Conservation (phyloP, 1,140 invertebrate genomes). For the Drosophila nannoptera region DNA sequence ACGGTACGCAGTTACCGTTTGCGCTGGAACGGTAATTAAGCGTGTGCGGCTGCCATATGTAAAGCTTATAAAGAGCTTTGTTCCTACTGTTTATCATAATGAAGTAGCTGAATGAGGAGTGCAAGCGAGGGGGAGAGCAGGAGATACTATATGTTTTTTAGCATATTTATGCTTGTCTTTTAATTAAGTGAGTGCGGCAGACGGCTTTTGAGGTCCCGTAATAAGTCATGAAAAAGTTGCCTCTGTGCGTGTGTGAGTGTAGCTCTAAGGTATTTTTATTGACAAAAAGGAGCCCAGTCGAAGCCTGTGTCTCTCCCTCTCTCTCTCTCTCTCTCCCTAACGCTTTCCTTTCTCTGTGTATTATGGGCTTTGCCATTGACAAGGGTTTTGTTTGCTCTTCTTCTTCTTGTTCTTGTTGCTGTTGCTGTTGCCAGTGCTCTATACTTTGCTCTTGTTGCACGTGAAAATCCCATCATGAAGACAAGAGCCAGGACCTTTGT, state of each 20-base stretch:
- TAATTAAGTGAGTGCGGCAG: conserved; percentile 23
- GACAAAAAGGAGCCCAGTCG: conserved; percentile 34
- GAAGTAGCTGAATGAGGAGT: too few relatives aligned
- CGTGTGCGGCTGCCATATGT: conserved; percentile 13
- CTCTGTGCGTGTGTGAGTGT: not conserved
- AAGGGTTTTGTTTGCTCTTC: conserved; percentile 47
- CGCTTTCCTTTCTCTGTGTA: conserved; percentile 6
- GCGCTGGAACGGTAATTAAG: conserved; percentile 28
- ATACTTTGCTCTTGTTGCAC: conserved; percentile 39
- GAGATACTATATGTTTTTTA: conserved; percentile 10
- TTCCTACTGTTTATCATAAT: conserved; percentile 14
- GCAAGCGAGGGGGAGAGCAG: not conserved
- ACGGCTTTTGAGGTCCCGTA: conserved; percentile 15
- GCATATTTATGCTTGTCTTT: conserved; percentile 18
- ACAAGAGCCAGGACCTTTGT: conserved; percentile 40
- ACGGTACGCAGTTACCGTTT: not conserved
- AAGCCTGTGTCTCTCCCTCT: not conserved
- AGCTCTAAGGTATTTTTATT: conserved; percentile 66
- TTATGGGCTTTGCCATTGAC: conserved; percentile 51
- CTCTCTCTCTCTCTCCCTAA: not conserved
- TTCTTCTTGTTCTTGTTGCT: conserved; percentile 1
- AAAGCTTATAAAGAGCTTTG: conserved; percentile 29
- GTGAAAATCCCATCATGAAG: conserved; percentile 71
- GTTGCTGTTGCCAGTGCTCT: conserved; percentile 2
- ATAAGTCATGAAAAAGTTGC: conserved; percentile 35